Conservation (phyloP, 2,888 invertebrate species). For the Beris morrisii region DNA sequence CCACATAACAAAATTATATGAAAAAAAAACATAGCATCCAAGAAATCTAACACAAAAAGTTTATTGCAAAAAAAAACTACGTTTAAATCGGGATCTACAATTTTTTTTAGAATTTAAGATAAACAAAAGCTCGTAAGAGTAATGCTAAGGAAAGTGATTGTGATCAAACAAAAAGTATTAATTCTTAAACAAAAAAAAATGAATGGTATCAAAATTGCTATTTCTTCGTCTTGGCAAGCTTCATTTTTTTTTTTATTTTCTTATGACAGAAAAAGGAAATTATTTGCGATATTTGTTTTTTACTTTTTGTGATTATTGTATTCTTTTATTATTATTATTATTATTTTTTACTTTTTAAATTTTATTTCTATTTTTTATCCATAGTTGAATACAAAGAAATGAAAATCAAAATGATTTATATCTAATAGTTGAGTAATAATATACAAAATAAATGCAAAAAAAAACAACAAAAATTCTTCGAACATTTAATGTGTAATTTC, state of each 20-base stretch:
- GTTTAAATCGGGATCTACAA: too few species aligned
- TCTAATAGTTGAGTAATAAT: slow-evolving; percentile 12
- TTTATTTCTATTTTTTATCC: slow-evolving; percentile 5
- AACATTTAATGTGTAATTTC: slow-evolving; percentile 25
- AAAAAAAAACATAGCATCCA: too few species aligned
- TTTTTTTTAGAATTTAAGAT: too few species aligned
- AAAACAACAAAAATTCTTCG: slow-evolving; percentile 6
- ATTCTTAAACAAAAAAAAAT: slow-evolving; percentile 14
- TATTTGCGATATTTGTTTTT: slow-evolving; percentile 13
- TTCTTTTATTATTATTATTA: slow-evolving; percentile 15
- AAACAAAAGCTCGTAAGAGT: not conserved
- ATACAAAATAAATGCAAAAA: slow-evolving; percentile 4
- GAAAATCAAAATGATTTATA: slow-evolving; percentile 16
- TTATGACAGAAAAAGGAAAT: not conserved
- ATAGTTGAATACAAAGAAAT: not conserved
- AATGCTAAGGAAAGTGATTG: slow-evolving; percentile 26
- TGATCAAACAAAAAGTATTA: slow-evolving; percentile 32
- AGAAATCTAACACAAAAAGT: too few species aligned
- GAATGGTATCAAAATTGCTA: not conserved
- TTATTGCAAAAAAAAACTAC: too few species aligned
- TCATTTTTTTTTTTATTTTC: not conserved
- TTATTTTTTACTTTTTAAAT: slow-evolving; percentile 1
- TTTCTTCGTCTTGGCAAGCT: not conserved
- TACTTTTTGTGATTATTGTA: slow-evolving; percentile 22
- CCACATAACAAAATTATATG: too few species aligned